phyloP scores from a whole-genome alignment of 1,140 invertebrate species.

The Drosophila bocqueti region DNA sequence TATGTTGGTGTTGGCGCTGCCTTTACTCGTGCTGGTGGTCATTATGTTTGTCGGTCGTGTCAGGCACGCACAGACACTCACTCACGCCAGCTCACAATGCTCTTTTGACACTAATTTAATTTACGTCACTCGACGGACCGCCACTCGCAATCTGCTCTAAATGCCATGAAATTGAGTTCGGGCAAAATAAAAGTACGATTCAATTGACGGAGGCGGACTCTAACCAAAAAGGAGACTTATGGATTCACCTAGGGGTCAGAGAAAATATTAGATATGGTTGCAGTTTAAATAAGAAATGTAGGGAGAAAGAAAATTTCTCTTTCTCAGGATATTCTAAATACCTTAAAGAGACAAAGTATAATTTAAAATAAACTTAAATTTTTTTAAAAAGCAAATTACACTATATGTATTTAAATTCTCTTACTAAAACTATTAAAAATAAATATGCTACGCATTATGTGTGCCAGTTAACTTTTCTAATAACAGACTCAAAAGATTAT shows the following conservation, averaged over 20 bases:
- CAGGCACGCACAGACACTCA: constrained; percentile 76
- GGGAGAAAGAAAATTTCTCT: too few relatives aligned
- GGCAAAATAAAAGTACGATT: constrained; percentile 39
- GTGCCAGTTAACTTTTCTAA: neutral
- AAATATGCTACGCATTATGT: too few relatives aligned
- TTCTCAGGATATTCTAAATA: too few relatives aligned
- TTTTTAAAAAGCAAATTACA: too few relatives aligned
- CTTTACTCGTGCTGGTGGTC: constrained; percentile 56
- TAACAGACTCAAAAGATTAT: neutral
- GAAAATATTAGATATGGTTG: neutral
- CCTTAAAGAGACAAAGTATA: too few relatives aligned
- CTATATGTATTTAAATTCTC: too few relatives aligned
- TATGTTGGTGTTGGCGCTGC: constrained; percentile 39
- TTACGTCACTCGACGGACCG: constrained; percentile 62
- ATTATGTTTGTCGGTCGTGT: constrained; percentile 79
- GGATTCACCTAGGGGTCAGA: neutral
- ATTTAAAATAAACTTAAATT: too few relatives aligned
- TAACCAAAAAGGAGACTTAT: constrained; percentile 5
- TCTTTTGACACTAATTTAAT: constrained; percentile 82
- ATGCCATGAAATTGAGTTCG: constrained; percentile 69
- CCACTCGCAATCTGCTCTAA: constrained; percentile 56
- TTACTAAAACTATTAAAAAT: too few relatives aligned
- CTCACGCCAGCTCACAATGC: constrained; percentile 63
- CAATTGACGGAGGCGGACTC: constrained; percentile 28
- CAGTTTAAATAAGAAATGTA: neutral